Base-by-base conservation (phyloP, 2,888 invertebrate genomes). In the Autographa gamma region DNA sequence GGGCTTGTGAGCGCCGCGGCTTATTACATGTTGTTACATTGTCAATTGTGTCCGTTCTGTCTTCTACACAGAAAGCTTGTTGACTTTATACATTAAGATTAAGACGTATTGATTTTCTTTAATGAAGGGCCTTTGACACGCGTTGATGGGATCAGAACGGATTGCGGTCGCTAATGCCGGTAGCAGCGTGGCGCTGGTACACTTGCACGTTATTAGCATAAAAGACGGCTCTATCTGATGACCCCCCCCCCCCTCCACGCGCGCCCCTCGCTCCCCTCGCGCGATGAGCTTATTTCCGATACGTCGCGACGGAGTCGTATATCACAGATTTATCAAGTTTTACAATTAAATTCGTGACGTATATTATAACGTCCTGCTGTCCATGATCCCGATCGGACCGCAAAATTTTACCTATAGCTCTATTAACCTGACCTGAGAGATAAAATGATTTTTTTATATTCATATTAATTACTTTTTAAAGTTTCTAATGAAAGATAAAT, bases 261-360 rank as follows among this genome's bases (percentile, higher is more conserved):
- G 18, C 19, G 1, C 8, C 9, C 11, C 16, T 5, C 1, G 0
- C 13, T 25, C 18, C 16, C 31, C 13, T 38, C 74, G 63, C 69
- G 64, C 59, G 64, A 67, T 9, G 76, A 76, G 72, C 64, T 81
- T 71, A 80, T 81, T 81, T 81, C 80, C 81, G 80, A 82, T 81
- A 82, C 71, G 75, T 77, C 80, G 82, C 69, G 54, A 72, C 43
- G 65, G 58, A 78, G 73, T 64, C 75, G 59, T 81, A 82, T 75
- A 75, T 81, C 83, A 81, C 62, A 65, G 70, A 64, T 73, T 75
- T 79, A 79, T 77, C 77, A 72, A 76, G 71, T 74, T 67, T 82
- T 71, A 67, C 74, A 74, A 81, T 81, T 81, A 75, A 82, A 77
- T 77, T 80, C 75, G 75, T 74, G 66, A 65, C 66, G 25, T 25